Conservation (phyloP, 2,888 invertebrate species). For the Flexamia atlantica region DNA sequence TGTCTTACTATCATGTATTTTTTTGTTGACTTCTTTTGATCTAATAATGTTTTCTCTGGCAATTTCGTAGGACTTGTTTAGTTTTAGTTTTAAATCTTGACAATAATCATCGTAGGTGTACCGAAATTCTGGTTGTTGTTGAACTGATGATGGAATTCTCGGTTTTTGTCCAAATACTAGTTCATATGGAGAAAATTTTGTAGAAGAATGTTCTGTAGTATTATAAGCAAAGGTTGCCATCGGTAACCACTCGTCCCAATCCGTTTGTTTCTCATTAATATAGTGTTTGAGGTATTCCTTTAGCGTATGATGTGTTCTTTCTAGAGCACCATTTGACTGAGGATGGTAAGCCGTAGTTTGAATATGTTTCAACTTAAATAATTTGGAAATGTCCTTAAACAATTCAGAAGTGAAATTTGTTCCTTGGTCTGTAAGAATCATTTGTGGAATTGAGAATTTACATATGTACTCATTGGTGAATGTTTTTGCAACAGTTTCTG, state of each 20-base stretch:
- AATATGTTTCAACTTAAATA: constrained; percentile 33
- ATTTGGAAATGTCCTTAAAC: constrained; percentile 8
- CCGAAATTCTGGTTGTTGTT: background rate
- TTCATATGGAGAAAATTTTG: constrained; percentile 1
- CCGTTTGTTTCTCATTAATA: background rate
- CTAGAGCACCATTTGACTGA: constrained; percentile 27
- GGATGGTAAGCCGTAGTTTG: constrained; percentile 10
- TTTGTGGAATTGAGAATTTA: background rate
- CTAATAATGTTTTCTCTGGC: background rate
- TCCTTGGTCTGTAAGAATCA: constrained; percentile 13
- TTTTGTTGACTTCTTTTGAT: background rate
- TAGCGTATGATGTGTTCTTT: constrained; percentile 8
- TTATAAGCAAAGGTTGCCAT: constrained; percentile 3
- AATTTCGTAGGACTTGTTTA: background rate
- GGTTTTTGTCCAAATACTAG: background rate
- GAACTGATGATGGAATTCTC: background rate
- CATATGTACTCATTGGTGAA: background rate
- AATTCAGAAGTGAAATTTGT: background rate
- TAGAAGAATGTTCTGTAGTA: background rate
- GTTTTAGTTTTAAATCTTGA: background rate
- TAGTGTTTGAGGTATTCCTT: background rate
- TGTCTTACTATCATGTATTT: background rate
- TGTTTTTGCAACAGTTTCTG: background rate
- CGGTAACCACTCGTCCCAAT: constrained; percentile 5
- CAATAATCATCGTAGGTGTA: background rate